Evolutionary conservation across 2,888 invertebrate species (phyloP).

Genomic region (Platycnemis pennipes): DNA sequence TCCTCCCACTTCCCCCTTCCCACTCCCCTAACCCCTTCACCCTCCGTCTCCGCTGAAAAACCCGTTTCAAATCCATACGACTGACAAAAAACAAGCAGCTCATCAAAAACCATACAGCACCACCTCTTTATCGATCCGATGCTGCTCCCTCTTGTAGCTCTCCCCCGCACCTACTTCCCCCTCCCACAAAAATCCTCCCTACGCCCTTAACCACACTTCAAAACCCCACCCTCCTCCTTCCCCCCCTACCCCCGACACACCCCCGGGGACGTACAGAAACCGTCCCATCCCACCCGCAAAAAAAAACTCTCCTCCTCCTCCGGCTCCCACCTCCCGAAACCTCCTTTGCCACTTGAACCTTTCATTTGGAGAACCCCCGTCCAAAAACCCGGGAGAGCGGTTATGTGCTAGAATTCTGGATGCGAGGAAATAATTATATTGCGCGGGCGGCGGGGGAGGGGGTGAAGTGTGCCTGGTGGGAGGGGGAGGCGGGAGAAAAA

Average conservation of each 20-base stretch:
- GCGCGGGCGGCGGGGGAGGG: not conserved
- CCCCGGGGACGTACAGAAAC: not conserved
- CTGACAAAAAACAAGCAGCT: constrained; percentile 36
- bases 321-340: not conserved
- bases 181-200: not conserved
- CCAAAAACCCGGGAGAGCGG: constrained; percentile 51
- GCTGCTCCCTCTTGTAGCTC: not conserved
- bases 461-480: not conserved
- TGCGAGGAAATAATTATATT: constrained; percentile 63
- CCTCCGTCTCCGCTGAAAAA: constrained; percentile 24
- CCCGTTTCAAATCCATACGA: constrained; percentile 40
- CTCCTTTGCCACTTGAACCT: constrained; percentile 43
- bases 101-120: constrained; percentile 4
- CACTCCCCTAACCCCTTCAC: no score
- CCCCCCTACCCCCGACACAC: not conserved
- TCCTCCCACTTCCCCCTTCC: not conserved
- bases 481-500: not conserved
- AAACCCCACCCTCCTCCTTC: not conserved
- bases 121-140: constrained; percentile 33
- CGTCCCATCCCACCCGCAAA: no score
- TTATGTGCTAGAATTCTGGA: constrained; percentile 55
- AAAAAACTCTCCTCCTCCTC: not conserved
- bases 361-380: constrained; percentile 50
- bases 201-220: not conserved
- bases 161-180: not conserved